Evolutionary conservation across 2,888 invertebrate genomes (phyloP).

Genomic region (Acrobasis consociella): DNA sequence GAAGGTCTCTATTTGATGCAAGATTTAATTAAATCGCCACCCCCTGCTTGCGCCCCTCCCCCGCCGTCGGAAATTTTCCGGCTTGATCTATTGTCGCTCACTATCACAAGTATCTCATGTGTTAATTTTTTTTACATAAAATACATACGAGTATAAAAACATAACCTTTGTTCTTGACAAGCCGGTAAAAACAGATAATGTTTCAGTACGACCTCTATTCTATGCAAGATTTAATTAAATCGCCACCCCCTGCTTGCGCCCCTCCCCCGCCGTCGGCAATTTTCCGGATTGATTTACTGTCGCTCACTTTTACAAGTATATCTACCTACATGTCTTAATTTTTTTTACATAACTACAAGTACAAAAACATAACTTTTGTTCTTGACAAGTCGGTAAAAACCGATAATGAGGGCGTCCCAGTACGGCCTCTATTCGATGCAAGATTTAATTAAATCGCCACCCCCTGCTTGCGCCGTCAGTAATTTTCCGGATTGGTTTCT

Average conservation of each 20-base stretch:
- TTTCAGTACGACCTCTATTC: constrained; percentile 45
- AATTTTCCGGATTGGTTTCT: constrained; percentile 83
- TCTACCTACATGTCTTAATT: neutral
- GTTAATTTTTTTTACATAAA: too few relatives aligned
- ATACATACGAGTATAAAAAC: too few relatives aligned
- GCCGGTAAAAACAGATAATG: neutral
- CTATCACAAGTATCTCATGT: constrained; percentile 15
- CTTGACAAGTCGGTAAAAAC: neutral
- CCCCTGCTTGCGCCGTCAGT: constrained; percentile 62
- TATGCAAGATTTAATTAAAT: constrained; percentile 85
- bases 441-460: constrained; percentile 84
- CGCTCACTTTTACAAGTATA: constrained; percentile 43
- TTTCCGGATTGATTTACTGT: constrained; percentile 83
- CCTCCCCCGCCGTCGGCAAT: constrained; percentile 67
- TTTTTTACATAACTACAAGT: too few relatives aligned
- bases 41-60: constrained; percentile 45
- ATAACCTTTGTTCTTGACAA: neutral
- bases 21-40: constrained; percentile 84
- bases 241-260: constrained; percentile 57
- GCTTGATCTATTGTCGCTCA: constrained; percentile 81
- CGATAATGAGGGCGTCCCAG: constrained; percentile 10
- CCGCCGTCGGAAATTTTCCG: constrained; percentile 77
- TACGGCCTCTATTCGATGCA: constrained; percentile 68
- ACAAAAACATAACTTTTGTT: neutral
- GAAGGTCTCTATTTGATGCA: constrained; percentile 68